phyloP scores from a whole-genome alignment of 1,140 invertebrate species.

The Asbolus verrucosus region DNA sequence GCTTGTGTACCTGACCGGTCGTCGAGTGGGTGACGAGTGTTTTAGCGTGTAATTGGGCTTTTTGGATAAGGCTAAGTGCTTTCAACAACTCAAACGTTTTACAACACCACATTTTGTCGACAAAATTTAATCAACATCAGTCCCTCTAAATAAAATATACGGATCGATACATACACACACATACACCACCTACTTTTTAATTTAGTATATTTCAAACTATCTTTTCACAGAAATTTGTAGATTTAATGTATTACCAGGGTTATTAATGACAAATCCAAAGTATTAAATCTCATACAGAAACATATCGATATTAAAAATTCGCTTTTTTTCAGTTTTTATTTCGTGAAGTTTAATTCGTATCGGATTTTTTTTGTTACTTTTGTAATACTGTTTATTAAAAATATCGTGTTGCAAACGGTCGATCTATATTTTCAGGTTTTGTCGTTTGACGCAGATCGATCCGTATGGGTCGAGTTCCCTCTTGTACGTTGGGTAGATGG shows the following conservation, averaged over 20 bases:
- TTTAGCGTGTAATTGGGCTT: conserved; percentile 37
- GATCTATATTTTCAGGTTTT: not conserved
- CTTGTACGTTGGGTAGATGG: conserved; percentile 6
- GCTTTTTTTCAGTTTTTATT: no score
- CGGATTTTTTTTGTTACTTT: no score
- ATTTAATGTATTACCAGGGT: no score
- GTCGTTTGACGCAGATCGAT: conserved; percentile 1
- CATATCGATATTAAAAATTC: no score
- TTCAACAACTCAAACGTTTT: conserved; percentile 23
- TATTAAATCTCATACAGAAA: no score
- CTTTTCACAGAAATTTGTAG: no score
- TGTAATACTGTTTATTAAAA: no score
- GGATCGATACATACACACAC: conserved; percentile 5
- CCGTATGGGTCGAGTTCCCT: conserved; percentile 32
- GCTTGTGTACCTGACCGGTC: conserved; percentile 24
- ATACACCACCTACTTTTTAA: no score
- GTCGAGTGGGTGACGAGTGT: conserved; percentile 25
- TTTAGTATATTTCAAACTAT: no score
- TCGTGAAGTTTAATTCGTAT: no score
- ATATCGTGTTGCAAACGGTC: no score
- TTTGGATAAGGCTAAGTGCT: conserved; percentile 10
- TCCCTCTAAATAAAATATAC: not conserved
- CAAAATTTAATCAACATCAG: not conserved
- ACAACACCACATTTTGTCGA: not conserved
- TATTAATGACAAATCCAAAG: no score